phyloP scores from a whole-genome alignment of 2,888 invertebrate species.

The Lingula anatina region DNA sequence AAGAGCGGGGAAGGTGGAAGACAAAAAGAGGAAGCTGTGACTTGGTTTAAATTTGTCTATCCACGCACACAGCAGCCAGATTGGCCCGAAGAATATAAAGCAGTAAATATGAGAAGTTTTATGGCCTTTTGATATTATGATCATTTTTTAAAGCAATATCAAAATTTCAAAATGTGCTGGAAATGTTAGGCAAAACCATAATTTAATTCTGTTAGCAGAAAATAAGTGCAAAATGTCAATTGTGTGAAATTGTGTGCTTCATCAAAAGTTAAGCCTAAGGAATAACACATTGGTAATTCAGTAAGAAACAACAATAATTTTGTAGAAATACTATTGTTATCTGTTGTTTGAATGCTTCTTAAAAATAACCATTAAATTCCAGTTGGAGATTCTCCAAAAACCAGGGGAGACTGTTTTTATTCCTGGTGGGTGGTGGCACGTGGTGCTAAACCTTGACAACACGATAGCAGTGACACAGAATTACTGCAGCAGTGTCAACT shows the following conservation, averaged over 20 bases:
- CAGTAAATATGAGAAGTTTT: conserved; percentile 57
- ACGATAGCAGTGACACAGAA: conserved; percentile 98
- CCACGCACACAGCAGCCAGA: conserved; percentile 80
- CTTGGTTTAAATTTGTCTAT: conserved; percentile 95
- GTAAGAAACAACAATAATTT: too few species aligned
- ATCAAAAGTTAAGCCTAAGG: too few species aligned
- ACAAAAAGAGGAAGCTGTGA: conserved; percentile 95
- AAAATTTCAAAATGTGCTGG: neutral
- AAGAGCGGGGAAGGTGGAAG: conserved; percentile 89
- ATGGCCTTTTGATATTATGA: too few species aligned
- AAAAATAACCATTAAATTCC: conserved; percentile 34
- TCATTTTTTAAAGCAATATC: neutral
- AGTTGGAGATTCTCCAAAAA: conserved; percentile 88
- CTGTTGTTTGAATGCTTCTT: too few species aligned
- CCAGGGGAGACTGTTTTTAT: conserved; percentile 98
- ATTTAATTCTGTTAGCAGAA: too few species aligned
- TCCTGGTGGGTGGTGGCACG: conserved; percentile 99
- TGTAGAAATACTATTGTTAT: too few species aligned
- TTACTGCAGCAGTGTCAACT: conserved; percentile 83
- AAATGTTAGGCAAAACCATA: too few species aligned
- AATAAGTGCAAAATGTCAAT: too few species aligned
- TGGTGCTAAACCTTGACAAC: conserved; percentile 91
- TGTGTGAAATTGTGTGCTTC: too few species aligned
- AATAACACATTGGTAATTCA: too few species aligned
- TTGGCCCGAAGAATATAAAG: conserved; percentile 89